Conservation (phyloP, 1,140 invertebrate species). For the Dendrolimus kikuchii region DNA sequence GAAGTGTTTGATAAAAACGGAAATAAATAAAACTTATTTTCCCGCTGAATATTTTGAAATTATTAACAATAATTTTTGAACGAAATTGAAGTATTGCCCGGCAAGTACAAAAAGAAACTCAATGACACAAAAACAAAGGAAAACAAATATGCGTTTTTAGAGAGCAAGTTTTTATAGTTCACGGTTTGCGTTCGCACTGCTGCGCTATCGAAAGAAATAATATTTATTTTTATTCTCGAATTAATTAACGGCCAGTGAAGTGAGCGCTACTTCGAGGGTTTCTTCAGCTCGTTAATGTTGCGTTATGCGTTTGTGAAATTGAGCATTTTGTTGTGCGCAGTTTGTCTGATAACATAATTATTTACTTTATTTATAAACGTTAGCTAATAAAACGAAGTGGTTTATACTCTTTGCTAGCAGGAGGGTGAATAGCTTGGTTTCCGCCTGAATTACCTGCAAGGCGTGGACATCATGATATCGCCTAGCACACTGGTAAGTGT, state of each 20-base stretch:
- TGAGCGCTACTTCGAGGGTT: conserved; percentile 9
- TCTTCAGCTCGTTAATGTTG: conserved; percentile 11
- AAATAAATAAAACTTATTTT: too few relatives aligned
- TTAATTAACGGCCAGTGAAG: too few relatives aligned
- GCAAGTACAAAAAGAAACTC: conserved; percentile 7
- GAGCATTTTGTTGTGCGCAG: conserved; percentile 16
- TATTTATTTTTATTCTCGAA: conserved; percentile 23
- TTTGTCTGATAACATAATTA: conserved; percentile 13
- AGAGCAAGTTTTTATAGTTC: conserved; percentile 3
- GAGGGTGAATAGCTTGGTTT: too few relatives aligned
- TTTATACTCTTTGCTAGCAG: too few relatives aligned
- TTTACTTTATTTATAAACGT: too few relatives aligned
- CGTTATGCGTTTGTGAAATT: conserved; percentile 2
- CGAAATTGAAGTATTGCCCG: conserved; percentile 10
- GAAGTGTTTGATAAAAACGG: too few relatives aligned
- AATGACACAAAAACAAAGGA: neutral
- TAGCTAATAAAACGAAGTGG: too few relatives aligned
- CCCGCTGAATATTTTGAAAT: too few relatives aligned
- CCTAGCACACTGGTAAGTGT: too few relatives aligned
- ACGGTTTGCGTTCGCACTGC: neutral
- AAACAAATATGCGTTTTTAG: conserved; percentile 7
- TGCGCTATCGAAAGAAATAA: conserved; percentile 16
- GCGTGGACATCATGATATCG: too few relatives aligned
- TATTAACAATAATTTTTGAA: conserved; percentile 6
- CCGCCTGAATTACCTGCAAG: too few relatives aligned